A percentile compares a stretch with the other conserved stretches of the same genome.
phyloP scores from a whole-genome alignment of 2,113 vertebrate species.

The Trachemys scripta region DNA sequence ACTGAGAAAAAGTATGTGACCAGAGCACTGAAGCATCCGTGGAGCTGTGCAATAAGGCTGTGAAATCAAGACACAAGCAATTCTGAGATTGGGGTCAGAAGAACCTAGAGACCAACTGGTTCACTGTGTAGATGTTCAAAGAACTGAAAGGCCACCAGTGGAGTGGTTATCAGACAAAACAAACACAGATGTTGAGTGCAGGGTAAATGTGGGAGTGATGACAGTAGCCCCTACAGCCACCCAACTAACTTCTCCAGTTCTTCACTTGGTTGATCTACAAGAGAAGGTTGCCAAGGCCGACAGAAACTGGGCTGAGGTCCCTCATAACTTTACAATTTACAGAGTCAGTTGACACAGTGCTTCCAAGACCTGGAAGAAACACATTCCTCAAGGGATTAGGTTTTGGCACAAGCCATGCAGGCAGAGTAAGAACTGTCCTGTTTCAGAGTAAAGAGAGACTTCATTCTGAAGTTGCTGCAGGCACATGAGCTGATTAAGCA shows the following conservation, averaged over 20 bases:
- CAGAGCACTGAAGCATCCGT: background rate
- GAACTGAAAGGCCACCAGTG: background rate
- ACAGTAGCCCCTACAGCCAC: background rate
- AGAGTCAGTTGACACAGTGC: background rate
- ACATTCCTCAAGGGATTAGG: background rate
- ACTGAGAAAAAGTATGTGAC: background rate
- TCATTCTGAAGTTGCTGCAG: background rate
- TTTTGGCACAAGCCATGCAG: background rate
- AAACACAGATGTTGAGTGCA: background rate
- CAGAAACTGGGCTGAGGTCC: background rate
- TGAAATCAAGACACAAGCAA: background rate
- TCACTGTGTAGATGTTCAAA: background rate
- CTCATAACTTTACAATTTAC: background rate
- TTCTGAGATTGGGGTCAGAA: background rate
- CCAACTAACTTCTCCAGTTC: background rate
- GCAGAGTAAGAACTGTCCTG: background rate
- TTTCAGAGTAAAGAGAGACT: background rate
- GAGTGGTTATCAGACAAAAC: accelerated
- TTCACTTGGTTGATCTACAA: background rate
- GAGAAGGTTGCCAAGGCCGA: background rate
- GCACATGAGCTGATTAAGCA: background rate
- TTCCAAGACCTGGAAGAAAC: background rate
- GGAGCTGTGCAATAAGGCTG: background rate
- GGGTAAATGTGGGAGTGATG: background rate
- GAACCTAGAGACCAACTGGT: background rate